Evolutionary conservation across 2,888 invertebrate genomes (phyloP).

Genomic region (Ceriagrion tenellum): DNA sequence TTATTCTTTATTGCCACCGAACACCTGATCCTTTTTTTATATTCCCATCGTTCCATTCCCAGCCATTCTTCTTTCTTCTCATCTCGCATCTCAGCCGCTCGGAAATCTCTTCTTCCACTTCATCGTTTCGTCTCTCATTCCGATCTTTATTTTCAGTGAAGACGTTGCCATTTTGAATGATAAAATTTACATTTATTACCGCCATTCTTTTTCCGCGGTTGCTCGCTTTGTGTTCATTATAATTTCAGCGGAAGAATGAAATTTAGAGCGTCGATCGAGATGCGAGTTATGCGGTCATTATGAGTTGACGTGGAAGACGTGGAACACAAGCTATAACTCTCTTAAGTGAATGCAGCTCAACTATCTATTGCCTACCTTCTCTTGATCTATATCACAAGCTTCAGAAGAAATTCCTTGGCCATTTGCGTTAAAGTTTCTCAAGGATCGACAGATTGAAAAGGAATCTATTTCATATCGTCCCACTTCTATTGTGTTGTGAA

Average conservation of each 20-base stretch:
- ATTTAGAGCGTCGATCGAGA: not conserved
- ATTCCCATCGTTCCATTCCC: constrained; percentile 18
- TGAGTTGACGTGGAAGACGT: too few relatives aligned
- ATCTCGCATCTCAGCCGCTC: not conserved
- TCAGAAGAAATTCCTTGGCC: too few relatives aligned
- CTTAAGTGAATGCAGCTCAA: too few relatives aligned
- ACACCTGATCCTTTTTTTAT: constrained; percentile 21
- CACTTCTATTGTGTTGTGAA: too few relatives aligned
- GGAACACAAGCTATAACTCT: too few relatives aligned
- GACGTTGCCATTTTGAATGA: not conserved
- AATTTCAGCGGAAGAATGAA: not conserved
- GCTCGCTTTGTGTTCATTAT: not conserved
- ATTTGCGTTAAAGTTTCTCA: too few relatives aligned
- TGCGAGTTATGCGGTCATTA: too few relatives aligned
- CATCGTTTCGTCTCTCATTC: not conserved
- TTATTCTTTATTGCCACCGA: constrained; percentile 18
- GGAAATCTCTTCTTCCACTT: constrained; percentile 20
- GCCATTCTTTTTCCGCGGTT: not conserved
- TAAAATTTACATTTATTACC: not conserved
- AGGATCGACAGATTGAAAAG: too few relatives aligned
- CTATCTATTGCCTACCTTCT: too few relatives aligned
- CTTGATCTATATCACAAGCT: too few relatives aligned
- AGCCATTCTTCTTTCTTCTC: not conserved
- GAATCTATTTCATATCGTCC: too few relatives aligned
- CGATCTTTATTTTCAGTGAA: not conserved